Evolutionary conservation across 2,888 invertebrate genomes (phyloP).

Genomic region (Selenia dentaria): DNA sequence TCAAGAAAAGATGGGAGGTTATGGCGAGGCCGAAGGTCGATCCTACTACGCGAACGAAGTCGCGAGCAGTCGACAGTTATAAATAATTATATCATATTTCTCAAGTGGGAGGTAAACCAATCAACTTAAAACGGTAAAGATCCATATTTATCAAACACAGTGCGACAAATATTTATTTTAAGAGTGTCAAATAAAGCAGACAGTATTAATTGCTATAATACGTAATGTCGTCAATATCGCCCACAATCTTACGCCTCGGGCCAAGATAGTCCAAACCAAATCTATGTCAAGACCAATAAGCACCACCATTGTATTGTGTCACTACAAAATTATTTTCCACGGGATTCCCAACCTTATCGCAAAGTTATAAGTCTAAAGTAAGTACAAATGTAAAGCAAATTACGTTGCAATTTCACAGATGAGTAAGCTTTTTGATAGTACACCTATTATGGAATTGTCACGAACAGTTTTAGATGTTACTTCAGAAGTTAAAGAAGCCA

Average conservation of each 20-base stretch:
- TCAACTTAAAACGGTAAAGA: slow-evolving; percentile 14
- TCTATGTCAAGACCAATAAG: slow-evolving; percentile 59
- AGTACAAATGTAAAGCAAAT: neutral
- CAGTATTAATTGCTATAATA: slow-evolving; percentile 29
- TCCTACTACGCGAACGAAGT: too few species aligned
- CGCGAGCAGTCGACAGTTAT: too few species aligned
- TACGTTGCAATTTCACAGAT: slow-evolving; percentile 23
- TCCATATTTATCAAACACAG: slow-evolving; percentile 17
- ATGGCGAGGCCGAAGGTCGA: too few species aligned
- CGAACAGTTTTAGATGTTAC: slow-evolving; percentile 36
- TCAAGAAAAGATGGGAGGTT: too few species aligned
- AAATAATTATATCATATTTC: too few species aligned
- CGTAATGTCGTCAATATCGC: slow-evolving; percentile 48
- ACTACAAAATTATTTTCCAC: slow-evolving; percentile 2
- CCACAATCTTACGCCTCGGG: slow-evolving; percentile 47
- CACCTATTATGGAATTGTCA: slow-evolving; percentile 53
- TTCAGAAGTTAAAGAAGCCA: slow-evolving; percentile 26
- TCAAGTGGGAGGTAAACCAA: too few species aligned
- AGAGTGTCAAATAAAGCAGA: slow-evolving; percentile 26
- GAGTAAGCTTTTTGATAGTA: slow-evolving; percentile 40
- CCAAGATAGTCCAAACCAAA: slow-evolving; percentile 49
- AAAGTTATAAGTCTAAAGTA: neutral
- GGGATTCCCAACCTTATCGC: slow-evolving; percentile 20
- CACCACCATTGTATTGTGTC: slow-evolving; percentile 21
- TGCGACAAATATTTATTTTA: slow-evolving; percentile 22